Percentiles rank a stretch among this genome's conserved stretches.
These are phyloP conservation scores for Lasioglossum oenotherae DNA, from an alignment of 2,888 invertebrate species.

Conservation along the genomic window DNA sequence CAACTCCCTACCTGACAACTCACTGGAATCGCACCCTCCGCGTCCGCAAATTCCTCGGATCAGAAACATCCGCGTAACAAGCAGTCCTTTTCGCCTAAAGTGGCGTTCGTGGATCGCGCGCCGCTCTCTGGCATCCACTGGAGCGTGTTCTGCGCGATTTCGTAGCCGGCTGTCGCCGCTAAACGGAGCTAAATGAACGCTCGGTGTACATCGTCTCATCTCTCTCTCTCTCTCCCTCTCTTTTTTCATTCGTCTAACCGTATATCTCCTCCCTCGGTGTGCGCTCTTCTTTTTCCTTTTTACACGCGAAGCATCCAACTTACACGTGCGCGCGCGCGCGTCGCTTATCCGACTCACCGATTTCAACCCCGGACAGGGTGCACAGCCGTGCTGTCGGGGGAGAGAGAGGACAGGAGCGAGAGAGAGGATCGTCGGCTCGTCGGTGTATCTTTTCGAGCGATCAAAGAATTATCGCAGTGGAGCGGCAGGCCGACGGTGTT, in stretches of 20 bases:
- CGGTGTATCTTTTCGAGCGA: constrained; percentile 80
- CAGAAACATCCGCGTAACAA: constrained; percentile 50
- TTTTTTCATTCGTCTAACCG: constrained; percentile 1
- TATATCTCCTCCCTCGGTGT: constrained; percentile 3
- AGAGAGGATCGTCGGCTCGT: constrained; percentile 51
- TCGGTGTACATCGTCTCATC: constrained; percentile 19
- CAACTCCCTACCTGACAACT: background rate
- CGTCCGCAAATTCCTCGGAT: constrained; percentile 28
- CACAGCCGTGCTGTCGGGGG: constrained; percentile 7
- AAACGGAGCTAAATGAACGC: constrained; percentile 70
- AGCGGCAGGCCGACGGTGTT: constrained; percentile 75
- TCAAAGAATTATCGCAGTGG: constrained; percentile 82
- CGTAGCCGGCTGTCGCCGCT: constrained; percentile 62
- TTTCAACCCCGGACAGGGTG: constrained; percentile 40
- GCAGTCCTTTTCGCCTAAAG: constrained; percentile 37
- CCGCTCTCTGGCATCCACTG: constrained; percentile 25
- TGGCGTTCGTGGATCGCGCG: constrained; percentile 40
- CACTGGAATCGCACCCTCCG: background rate
- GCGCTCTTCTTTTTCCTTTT: constrained; percentile 33
- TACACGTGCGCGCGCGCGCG: constrained; percentile 46
- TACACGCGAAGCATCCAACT: constrained; percentile 56
- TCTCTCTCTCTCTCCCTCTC: constrained; percentile 21
- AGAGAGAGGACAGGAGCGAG: background rate
- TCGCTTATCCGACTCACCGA: constrained; percentile 56
- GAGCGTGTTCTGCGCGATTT: constrained; percentile 63